Evolutionary conservation across 2,797 vertebrate genomes (phyloP), one percentile per base, ranked within the genome.

Genomic region (Fundulus diaphanus): DNA sequence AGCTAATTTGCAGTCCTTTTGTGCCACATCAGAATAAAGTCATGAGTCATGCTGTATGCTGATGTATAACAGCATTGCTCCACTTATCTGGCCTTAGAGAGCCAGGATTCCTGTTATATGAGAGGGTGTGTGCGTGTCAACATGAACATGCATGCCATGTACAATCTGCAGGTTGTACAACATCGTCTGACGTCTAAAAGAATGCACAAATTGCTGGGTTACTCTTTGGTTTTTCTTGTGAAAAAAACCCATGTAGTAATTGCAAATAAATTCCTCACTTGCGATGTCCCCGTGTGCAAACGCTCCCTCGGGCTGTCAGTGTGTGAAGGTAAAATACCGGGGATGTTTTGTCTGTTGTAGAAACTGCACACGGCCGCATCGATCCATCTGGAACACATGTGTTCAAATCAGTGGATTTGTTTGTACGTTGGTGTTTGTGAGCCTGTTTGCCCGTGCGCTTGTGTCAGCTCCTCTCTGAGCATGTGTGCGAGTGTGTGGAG

Each of bases 341-440:
- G 0, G 7, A 65, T 66, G 65, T 80, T 89, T 81, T 70, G 22
- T 70, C 71, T 80, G 40, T 78, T 57, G 7, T 56, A 75, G 77
- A 75, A 87, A 83, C 82, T 81, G 85, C 71, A 27, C 31, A 24
- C 54, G 31, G 57, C 74, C 76, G 57, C 73, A 24, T 67, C 24
- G 70, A 51, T 77, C 76, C 87, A 90, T 92, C 86, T 93, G 91
- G 80, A 72, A 74, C 69, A 73, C 86, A 87, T 49, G 67, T 85
- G 87, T 79, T 76, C 40, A 63, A 77, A 51, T 66, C 44, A 76
- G 79, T 79, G 81, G 68, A 52, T 83, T 57, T 83, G 68, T 87
- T 79, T 82, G 72, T 79, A 71, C 49, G 22, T 54, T 71, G 61
- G 51, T 52, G 63, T 75, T 69, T 67, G 63, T 74, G 82, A n/a